Evolutionary conservation across 2,113 vertebrate genomes (phyloP).

Genomic region (Hucho hucho): DNA sequence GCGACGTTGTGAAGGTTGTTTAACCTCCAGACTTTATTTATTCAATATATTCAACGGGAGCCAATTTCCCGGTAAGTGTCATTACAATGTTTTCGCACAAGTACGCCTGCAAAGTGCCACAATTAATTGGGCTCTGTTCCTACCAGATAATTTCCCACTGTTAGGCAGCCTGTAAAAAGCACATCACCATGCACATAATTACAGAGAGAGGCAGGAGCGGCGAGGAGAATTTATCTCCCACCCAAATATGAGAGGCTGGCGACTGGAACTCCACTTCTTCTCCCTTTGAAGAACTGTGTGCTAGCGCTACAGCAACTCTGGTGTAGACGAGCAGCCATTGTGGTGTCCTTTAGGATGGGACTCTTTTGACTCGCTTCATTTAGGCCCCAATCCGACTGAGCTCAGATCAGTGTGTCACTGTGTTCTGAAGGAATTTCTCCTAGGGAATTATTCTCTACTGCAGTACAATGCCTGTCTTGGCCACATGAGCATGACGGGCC

Average conservation of each 20-base stretch:
- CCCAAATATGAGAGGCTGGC: conserved; percentile 64
- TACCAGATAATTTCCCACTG: conserved; percentile 75
- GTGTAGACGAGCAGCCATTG: conserved; percentile 51
- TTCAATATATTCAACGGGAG: conserved; percentile 66
- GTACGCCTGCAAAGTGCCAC: conserved; percentile 68
- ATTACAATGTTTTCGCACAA: conserved; percentile 69
- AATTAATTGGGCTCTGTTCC: conserved; percentile 80
- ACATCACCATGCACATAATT: conserved; percentile 74
- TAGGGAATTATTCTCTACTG: too few relatives aligned
- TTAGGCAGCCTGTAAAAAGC: conserved; percentile 77
- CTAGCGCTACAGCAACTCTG: conserved; percentile 28
- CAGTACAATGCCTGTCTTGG: too few relatives aligned
- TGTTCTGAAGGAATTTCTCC: background rate
- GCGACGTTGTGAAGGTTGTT: conserved; percentile 47
- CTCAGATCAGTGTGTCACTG: background rate
- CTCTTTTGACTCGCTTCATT: background rate
- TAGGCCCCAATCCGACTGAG: background rate
- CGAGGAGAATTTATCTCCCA: conserved; percentile 70
- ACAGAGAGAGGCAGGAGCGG: conserved; percentile 66
- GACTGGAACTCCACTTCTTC: conserved; percentile 32
- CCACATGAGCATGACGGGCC: too few relatives aligned
- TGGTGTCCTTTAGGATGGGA: conserved; percentile 31
- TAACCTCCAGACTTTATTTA: conserved; percentile 53
- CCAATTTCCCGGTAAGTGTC: conserved; percentile 74
- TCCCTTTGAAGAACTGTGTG: conserved; percentile 61